Conservation (phyloP, 53 echinoderm and acorn worm species). For the Patiria pectinifera region DNA sequence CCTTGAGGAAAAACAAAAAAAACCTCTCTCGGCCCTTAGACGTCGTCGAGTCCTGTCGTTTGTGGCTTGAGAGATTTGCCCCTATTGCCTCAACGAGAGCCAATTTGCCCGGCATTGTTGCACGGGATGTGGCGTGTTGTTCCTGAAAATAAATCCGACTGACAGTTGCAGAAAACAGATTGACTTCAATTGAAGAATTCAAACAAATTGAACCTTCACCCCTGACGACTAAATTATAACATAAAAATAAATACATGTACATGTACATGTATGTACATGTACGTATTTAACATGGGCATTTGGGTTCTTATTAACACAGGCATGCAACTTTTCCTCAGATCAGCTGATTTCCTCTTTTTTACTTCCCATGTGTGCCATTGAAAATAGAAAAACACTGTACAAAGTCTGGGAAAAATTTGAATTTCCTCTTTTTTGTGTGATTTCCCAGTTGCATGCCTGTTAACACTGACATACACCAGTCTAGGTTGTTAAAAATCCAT, state of each 20-base stretch:
- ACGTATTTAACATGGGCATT: too few relatives aligned
- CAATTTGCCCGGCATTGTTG: not conserved
- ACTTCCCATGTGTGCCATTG: too few relatives aligned
- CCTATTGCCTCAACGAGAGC: not conserved
- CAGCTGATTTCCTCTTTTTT: too few relatives aligned
- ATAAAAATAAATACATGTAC: too few relatives aligned
- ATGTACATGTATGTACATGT: too few relatives aligned
- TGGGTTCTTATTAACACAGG: too few relatives aligned
- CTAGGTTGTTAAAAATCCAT: not conserved
- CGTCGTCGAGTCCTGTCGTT: not conserved
- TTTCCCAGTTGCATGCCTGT: too few relatives aligned
- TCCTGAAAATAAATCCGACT: not conserved
- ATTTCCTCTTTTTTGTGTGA: too few relatives aligned
- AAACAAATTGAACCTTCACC: not conserved
- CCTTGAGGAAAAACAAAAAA: not conserved
- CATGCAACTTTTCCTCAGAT: too few relatives aligned
- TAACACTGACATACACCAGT: not conserved
- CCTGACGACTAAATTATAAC: too few relatives aligned
- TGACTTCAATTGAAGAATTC: not conserved
- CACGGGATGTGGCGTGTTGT: not conserved
- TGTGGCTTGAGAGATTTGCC: not conserved
- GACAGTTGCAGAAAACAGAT: not conserved
- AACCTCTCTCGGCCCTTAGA: not conserved
- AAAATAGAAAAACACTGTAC: too few relatives aligned
- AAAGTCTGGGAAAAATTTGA: too few relatives aligned